Evolutionary conservation across 2,888 invertebrate species (phyloP).

Genomic region (Ectemnius cavifrons): DNA sequence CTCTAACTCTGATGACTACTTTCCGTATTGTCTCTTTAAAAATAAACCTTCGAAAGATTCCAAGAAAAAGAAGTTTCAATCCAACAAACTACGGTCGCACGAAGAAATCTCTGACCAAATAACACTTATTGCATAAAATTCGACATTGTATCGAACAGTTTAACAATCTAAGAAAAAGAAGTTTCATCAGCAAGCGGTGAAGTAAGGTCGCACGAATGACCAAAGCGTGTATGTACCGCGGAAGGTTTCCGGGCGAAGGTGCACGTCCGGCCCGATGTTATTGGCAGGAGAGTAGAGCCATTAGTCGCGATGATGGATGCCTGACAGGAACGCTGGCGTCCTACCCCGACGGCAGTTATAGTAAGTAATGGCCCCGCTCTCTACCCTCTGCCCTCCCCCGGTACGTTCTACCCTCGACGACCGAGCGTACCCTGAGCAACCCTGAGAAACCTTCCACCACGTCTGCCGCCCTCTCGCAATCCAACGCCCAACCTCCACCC

Average conservation of each 20-base stretch:
- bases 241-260: constrained; percentile 64
- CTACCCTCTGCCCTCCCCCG: constrained; percentile 74
- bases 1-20: not conserved
- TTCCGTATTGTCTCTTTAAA: too few relatives aligned
- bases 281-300: constrained; percentile 77
- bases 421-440: constrained; percentile 17
- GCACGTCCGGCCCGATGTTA: constrained; percentile 75
- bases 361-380: constrained; percentile 77
- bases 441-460: constrained; percentile 73
- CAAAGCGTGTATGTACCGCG: constrained; percentile 48
- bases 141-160: too few relatives aligned
- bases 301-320: constrained; percentile 78
- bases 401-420: constrained; percentile 49
- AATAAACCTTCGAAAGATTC: too few relatives aligned
- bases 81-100: too few relatives aligned
- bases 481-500: constrained; percentile 45
- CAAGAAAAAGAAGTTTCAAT: constrained; percentile 15
- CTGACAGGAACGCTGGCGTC: constrained; percentile 75
- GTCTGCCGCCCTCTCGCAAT: constrained; percentile 41
- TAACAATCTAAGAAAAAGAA: not conserved
- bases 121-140: too few relatives aligned
- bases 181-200: not conserved
- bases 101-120: too few relatives aligned
- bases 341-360: constrained; percentile 75
- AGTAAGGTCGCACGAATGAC: constrained; percentile 55